Conservation (phyloP, 2,113 vertebrate species). For the Upupa epops region DNA sequence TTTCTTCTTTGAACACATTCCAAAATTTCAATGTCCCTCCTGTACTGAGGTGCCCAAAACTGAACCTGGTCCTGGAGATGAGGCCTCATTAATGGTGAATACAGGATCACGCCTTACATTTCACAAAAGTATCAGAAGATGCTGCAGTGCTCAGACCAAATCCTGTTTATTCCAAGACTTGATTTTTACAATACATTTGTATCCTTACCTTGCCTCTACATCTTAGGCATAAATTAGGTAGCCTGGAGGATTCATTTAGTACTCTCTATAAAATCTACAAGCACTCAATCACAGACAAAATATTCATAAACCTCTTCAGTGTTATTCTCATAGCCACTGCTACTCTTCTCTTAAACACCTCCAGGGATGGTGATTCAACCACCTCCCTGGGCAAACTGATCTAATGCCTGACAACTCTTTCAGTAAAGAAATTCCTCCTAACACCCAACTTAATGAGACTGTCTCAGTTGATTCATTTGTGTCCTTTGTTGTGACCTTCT, state of each 20-base stretch:
- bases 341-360: too few species aligned
- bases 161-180: not conserved
- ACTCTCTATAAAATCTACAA: not conserved
- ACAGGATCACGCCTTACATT: not conserved
- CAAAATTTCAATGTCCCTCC: too few species aligned
- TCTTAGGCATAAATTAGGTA: not conserved
- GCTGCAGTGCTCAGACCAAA: not conserved
- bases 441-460: too few species aligned
- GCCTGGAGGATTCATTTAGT: not conserved
- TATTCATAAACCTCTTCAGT: not conserved
- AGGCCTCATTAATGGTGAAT: too few species aligned
- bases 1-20: too few species aligned
- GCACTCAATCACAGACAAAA: not conserved
- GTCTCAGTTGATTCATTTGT: not conserved
- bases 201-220: not conserved
- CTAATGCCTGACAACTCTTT: too few species aligned
- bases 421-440: too few species aligned
- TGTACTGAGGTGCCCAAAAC: too few species aligned
- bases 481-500: not conserved
- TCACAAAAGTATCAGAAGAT: not conserved
- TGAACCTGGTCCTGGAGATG: too few species aligned
- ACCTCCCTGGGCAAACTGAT: too few species aligned
- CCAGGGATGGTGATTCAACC: too few species aligned
- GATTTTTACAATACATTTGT: not conserved
- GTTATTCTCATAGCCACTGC: not conserved